A percentile compares a stretch with the other conserved stretches of the same genome.
These are phyloP conservation scores for Otis tarda DNA, from an alignment of 2,113 vertebrate genomes.

Conservation along the genomic window DNA sequence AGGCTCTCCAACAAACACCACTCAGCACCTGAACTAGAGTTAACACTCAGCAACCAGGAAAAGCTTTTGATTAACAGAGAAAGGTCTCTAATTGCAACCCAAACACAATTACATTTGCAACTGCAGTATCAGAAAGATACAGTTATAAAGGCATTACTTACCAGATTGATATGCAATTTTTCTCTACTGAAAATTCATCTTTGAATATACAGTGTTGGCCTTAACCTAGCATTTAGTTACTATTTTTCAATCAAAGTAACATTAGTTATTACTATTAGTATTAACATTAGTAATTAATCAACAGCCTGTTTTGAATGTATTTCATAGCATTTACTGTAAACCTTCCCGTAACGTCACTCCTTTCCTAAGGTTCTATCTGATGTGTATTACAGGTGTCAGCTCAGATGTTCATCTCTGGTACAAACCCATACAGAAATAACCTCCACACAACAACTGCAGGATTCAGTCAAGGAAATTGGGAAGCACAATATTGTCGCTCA, in stretches of 20 bases:
- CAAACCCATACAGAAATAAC: neutral
- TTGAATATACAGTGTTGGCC: neutral
- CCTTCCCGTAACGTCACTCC: neutral
- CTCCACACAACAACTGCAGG: rapidly evolving
- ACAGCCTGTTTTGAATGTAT: neutral
- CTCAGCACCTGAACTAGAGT: neutral
- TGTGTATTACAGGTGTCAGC: neutral
- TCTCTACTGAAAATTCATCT: neutral
- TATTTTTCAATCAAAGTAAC: neutral
- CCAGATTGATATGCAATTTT: neutral
- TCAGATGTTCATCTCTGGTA: neutral
- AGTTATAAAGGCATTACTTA: neutral
- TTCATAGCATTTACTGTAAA: neutral
- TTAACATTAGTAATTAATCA: neutral
- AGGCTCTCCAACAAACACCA: neutral
- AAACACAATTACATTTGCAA: neutral
- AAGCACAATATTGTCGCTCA: neutral
- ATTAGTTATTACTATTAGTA: neutral
- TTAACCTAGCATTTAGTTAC: neutral
- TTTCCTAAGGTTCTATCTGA: neutral
- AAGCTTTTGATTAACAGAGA: neutral
- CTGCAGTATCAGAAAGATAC: neutral
- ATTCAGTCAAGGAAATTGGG: neutral
- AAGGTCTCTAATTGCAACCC: neutral
- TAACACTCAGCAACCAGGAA: neutral